Conservation (phyloP, 53 echinoderm and acorn worm genomes). For the Stichopus horrens region DNA sequence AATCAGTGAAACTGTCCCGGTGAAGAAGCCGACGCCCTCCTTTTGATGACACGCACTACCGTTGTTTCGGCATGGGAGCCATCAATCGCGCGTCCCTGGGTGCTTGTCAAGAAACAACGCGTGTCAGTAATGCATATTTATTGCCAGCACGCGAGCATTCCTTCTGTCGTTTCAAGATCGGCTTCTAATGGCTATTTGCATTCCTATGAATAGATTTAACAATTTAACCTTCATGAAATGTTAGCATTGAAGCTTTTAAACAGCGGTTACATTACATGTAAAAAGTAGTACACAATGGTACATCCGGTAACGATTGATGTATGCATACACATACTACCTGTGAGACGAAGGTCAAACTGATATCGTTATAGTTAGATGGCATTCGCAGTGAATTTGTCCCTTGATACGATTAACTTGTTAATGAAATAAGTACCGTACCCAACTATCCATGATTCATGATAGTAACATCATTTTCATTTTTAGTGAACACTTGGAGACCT, state of each 20-base stretch:
- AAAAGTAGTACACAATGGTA: background rate
- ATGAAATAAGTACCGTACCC: too few species aligned
- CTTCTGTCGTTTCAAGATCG: constrained; percentile 19
- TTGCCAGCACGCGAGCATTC: constrained; percentile 50
- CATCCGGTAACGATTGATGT: constrained; percentile 1
- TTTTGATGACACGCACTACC: constrained; percentile 27
- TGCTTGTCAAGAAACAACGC: constrained; percentile 26
- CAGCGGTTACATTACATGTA: background rate
- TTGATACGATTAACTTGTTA: too few species aligned
- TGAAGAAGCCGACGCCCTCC: constrained; percentile 37
- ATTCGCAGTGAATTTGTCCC: too few species aligned
- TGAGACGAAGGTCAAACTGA: too few species aligned
- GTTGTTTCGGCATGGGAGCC: constrained; percentile 31
- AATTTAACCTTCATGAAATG: constrained; percentile 18
- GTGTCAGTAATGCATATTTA: constrained; percentile 44
- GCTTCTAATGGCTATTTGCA: constrained; percentile 33
- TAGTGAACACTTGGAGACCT: too few species aligned
- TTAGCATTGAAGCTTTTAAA: constrained; percentile 14
- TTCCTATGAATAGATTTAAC: constrained; percentile 31
- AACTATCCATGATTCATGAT: too few species aligned
- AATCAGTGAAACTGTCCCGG: constrained; percentile 1
- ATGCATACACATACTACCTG: background rate
- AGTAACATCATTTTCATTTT: too few species aligned
- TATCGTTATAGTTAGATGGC: too few species aligned
- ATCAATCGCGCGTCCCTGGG: constrained; percentile 45